Base-by-base conservation (phyloP, 2,888 invertebrate species). In the Zaprionus bogoriensis region DNA sequence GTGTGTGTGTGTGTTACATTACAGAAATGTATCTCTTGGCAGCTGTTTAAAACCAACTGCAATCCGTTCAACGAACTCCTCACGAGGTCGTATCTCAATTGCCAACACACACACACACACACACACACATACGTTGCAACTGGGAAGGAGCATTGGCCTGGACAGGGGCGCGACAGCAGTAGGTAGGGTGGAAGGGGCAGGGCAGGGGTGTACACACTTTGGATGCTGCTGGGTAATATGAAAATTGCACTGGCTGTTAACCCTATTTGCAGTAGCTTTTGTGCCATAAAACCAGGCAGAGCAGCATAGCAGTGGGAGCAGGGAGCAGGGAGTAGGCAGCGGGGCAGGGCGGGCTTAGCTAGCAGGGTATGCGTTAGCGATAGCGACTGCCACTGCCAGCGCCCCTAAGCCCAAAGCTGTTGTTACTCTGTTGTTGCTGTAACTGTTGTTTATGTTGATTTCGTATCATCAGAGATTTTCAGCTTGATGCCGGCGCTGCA, bases 181-280 rank as follows among this genome's bases (percentile, higher is more conserved):
- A 14, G 30, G 20, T 2, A 2, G 27, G n/a, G 7, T 1, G 30
- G 0, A 9, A 3, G 22, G 0, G 4, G 27, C 27, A 27, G 10
- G 27, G 48, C 53, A 51, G 27, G 70, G 64, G 51, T 67, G 46
- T 39, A 58, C 44, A 74, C 44, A 54, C 74, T 67, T 67, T 68
- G 51, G 45, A 45, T 23, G 55, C 30, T 69, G 70, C 70, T 73
- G 61, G 66, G 71, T 70, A 79, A 80, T 80, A 80, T 80, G 86
- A 80, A 80, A 80, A 80, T 85, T 85, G 86, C 86, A 73, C 86
- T 80, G 83, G 79, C 70, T 85, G 83, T 80, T 80, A 80, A 80
- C 86, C 83, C 80, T 78, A 79, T 80, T 80, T 80, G 80, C 77
- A 64, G 79, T 79, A 74, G 78, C 83, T 85, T 84, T 85, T 82